Conservation (phyloP, 2,113 vertebrate species). For the Chamaea fasciata region DNA sequence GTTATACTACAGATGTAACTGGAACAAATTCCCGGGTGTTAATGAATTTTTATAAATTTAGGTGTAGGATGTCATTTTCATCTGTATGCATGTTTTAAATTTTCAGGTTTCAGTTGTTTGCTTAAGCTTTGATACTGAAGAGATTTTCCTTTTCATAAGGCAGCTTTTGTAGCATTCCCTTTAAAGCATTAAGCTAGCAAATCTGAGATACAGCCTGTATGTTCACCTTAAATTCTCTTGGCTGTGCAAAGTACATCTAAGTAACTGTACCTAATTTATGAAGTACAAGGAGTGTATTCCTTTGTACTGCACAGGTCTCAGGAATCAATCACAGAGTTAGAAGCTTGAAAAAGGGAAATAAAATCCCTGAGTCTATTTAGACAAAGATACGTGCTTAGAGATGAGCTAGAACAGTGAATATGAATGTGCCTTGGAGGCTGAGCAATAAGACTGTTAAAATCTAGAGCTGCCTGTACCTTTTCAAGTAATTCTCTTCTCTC, state of each 20-base stretch:
- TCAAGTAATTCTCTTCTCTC: neutral
- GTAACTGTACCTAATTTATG: neutral
- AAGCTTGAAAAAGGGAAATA: neutral
- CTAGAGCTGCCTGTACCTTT: neutral
- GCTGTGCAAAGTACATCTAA: neutral
- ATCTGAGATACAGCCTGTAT: neutral
- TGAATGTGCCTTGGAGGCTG: neutral
- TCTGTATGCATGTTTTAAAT: neutral
- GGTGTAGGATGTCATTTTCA: neutral
- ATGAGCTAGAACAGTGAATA: neutral
- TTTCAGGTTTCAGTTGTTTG: neutral
- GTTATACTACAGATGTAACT: neutral
- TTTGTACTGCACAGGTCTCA: neutral
- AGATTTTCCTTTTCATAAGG: neutral
- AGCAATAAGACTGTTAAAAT: neutral
- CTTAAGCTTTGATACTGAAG: neutral
- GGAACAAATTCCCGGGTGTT: neutral
- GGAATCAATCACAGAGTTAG: neutral
- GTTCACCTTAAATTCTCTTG: neutral
- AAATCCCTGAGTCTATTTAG: neutral
- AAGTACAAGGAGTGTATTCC: neutral
- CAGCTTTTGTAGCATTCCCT: neutral
- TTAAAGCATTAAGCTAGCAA: neutral
- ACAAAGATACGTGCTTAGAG: neutral
- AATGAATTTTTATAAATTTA: neutral